Conservation (phyloP, 2,113 vertebrate species). For the Neogobius melanostomus region DNA sequence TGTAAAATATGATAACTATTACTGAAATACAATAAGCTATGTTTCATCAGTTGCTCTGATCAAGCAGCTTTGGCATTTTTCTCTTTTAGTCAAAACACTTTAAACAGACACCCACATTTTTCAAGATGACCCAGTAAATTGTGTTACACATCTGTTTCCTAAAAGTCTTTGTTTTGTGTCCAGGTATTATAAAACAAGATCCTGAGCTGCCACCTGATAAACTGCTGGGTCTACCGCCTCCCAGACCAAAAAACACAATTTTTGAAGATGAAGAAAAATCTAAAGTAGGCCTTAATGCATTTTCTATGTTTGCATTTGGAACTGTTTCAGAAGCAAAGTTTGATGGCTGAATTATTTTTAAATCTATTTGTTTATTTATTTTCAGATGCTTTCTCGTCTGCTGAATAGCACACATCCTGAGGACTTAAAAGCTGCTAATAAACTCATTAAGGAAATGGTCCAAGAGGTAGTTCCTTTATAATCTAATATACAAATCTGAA, state of each 20-base stretch:
- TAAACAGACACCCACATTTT: too few relatives aligned
- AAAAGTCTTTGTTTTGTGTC: neutral
- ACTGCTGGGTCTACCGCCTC: constrained; percentile 81
- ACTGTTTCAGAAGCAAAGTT: neutral
- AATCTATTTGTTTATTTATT: constrained; percentile 6
- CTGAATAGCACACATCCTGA: constrained; percentile 96
- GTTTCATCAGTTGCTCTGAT: too few relatives aligned
- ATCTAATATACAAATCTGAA: neutral
- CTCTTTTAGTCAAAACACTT: too few relatives aligned
- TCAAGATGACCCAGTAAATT: neutral
- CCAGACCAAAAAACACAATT: constrained; percentile 92
- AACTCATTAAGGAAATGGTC: constrained; percentile 99
- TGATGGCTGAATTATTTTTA: neutral
- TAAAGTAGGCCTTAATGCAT: constrained; percentile 78
- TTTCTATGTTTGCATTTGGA: neutral
- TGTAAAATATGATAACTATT: too few relatives aligned
- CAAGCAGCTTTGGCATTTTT: too few relatives aligned
- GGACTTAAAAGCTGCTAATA: constrained; percentile 97
- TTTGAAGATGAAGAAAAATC: constrained; percentile 99
- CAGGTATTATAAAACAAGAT: constrained; percentile 95
- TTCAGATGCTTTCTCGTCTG: constrained; percentile 91
- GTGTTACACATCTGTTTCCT: neutral
- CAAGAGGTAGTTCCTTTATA: constrained; percentile 83
- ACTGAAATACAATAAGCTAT: too few relatives aligned
- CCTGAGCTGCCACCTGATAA: constrained; percentile 88